phyloP scores from a whole-genome alignment of 2,797 vertebrate genomes.

The Thripadectes ignobilis region DNA sequence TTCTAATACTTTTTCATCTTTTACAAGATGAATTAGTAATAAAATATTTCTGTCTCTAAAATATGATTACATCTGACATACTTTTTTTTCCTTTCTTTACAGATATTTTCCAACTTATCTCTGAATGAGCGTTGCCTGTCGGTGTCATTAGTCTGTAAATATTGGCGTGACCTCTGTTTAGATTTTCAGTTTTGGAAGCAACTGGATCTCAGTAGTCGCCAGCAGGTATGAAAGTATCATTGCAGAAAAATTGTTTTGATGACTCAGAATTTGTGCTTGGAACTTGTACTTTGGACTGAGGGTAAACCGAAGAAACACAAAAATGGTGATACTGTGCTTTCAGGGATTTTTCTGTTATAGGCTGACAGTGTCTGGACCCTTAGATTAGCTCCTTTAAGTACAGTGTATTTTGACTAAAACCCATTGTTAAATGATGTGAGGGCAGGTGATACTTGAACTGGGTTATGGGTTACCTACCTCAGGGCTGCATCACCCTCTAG shows the following conservation, averaged over 20 bases:
- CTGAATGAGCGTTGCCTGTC: conserved; percentile 95
- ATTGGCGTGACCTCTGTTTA: conserved; percentile 97
- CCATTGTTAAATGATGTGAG: background rate
- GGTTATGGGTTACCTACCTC: background rate
- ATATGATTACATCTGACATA: background rate
- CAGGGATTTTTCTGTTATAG: background rate
- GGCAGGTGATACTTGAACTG: background rate
- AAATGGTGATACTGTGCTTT: background rate
- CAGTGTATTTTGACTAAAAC: background rate
- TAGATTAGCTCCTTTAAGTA: background rate
- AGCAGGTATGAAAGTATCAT: conserved; percentile 83
- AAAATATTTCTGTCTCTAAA: background rate
- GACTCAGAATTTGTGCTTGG: background rate
- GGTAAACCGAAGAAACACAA: background rate
- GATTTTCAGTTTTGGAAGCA: conserved; percentile 99
- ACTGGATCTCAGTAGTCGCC: conserved; percentile 95
- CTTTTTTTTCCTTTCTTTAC: conserved; percentile 8
- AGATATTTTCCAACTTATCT: conserved; percentile 97
- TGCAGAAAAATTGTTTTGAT: background rate
- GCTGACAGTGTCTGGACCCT: background rate
- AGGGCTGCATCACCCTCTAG: accelerated
- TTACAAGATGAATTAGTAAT: background rate
- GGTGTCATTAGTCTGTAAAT: conserved; percentile 97
- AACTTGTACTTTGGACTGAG: background rate
- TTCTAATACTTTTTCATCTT: background rate